Percentiles rank a stretch among this genome's conserved stretches.
These are phyloP conservation scores for Lutjanus campechanus DNA, from an alignment of 2,797 vertebrate genomes.

Conservation along the genomic window DNA sequence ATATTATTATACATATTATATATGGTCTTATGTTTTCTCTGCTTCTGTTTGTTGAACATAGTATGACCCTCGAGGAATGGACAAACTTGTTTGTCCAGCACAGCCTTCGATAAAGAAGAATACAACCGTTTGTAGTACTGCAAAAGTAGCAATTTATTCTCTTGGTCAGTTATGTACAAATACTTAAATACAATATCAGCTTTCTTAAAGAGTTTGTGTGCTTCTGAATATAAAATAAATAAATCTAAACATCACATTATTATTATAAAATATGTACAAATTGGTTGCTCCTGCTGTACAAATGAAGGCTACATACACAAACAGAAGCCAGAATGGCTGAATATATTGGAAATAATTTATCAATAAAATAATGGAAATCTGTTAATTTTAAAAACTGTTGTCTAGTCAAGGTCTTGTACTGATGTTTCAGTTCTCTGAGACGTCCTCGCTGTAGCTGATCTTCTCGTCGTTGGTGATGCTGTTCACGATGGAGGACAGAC, in stretches of 20 bases:
- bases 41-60: neutral
- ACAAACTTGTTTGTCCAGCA: no score
- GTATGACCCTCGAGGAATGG: neutral
- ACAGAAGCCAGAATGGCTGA: constrained; percentile 63
- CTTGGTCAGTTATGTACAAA: constrained; percentile 73
- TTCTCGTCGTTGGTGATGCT: constrained; percentile 94
- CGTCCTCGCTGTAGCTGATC: constrained; percentile 78
- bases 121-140: neutral
- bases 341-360: constrained; percentile 51
- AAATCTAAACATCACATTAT: constrained; percentile 79
- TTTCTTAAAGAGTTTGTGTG: constrained; percentile 41
- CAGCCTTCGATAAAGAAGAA: constrained; percentile 5
- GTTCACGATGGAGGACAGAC: constrained; percentile 97
- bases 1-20: neutral
- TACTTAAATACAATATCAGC: constrained; percentile 63
- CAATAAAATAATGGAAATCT: constrained; percentile 53
- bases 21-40: neutral
- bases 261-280: constrained; percentile 86
- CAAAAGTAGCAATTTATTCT: constrained; percentile 65
- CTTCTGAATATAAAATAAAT: constrained; percentile 87
- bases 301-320: constrained; percentile 37
- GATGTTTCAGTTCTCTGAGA: constrained; percentile 72
- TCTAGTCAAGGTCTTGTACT: neutral
- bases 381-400: constrained; percentile 25
- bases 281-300: constrained; percentile 58